Evolutionary conservation across 2,113 vertebrate species (phyloP).

Genomic region (Gulo gulo): DNA sequence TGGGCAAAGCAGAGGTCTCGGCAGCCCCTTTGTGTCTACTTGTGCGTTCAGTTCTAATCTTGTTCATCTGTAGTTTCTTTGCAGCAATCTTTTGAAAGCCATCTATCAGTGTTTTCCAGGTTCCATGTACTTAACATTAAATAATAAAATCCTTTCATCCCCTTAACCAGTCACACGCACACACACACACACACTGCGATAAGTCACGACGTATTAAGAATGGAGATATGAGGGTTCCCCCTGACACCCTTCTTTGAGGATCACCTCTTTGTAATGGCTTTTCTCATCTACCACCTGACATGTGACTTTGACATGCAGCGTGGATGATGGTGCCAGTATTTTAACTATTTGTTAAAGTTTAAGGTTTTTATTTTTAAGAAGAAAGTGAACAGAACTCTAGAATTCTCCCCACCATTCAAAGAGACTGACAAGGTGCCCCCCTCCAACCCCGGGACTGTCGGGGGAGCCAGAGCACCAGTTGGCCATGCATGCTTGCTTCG

Average conservation of each 20-base stretch:
- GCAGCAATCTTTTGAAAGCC: not conserved
- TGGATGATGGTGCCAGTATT: not conserved
- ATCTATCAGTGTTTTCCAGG: not conserved
- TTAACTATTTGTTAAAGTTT: not conserved
- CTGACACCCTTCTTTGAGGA: not conserved
- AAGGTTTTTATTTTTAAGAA: not conserved
- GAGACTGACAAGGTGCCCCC: not conserved
- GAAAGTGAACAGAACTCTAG: not conserved
- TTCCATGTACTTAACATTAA: not conserved
- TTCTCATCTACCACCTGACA: not conserved
- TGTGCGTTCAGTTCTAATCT: fast-evolving
- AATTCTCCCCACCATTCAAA: not conserved
- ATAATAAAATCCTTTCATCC: not conserved
- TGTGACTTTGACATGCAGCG: not conserved
- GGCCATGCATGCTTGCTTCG: not conserved
- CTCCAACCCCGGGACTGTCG: fast-evolving
- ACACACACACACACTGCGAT: too few relatives aligned
- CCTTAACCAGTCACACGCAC: not conserved
- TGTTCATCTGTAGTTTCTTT: not conserved
- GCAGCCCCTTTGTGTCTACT: not conserved
- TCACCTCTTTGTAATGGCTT: not conserved
- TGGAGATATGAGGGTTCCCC: not conserved
- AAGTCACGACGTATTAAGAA: not conserved
- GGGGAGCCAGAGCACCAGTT: too few relatives aligned
- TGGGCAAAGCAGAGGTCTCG: fast-evolving